These are phyloP conservation scores for Cheilosia soror DNA, from an alignment of 2,888 invertebrate species.

Conservation along the genomic window DNA sequence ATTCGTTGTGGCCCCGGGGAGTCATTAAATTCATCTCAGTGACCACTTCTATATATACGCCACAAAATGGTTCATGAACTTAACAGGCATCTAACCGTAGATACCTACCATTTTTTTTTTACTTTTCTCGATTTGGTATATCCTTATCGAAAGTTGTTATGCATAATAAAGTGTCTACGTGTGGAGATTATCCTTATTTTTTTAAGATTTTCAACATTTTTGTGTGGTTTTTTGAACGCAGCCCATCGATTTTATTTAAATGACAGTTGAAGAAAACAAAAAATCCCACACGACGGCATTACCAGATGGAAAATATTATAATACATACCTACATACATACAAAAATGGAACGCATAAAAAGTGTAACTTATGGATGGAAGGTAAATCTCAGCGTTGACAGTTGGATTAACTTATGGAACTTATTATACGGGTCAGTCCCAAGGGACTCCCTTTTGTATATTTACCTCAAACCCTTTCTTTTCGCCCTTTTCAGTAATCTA, in stretches of 20 bases:
- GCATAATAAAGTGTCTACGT: constrained; percentile 50
- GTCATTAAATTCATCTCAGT: constrained; percentile 72
- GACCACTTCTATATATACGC: constrained; percentile 49
- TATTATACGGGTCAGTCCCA: constrained; percentile 53
- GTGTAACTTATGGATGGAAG: constrained; percentile 13
- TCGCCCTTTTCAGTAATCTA: background rate
- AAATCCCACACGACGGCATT: constrained; percentile 43
- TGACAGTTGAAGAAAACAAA: constrained; percentile 15
- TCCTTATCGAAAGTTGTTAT: constrained; percentile 27
- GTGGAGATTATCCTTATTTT: constrained; percentile 29
- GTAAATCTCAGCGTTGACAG: constrained; percentile 61
- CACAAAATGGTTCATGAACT: constrained; percentile 40
- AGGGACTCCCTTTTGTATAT: constrained; percentile 42
- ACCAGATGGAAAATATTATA: constrained; percentile 34
- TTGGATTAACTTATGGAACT: constrained; percentile 67
- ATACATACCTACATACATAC: too few relatives aligned
- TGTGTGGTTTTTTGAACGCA: constrained; percentile 40
- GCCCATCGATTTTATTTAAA: constrained; percentile 53
- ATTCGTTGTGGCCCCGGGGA: constrained; percentile 58
- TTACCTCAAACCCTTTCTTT: constrained; percentile 19
- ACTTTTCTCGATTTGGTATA: constrained; percentile 12
- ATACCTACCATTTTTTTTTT: constrained; percentile 1
- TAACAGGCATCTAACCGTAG: background rate
- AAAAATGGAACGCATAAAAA: background rate
- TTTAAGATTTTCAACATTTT: background rate